Evolutionary conservation across 2,888 invertebrate genomes (phyloP), one percentile per base, ranked within the genome.

Genomic region (Fabriciana adippe): DNA sequence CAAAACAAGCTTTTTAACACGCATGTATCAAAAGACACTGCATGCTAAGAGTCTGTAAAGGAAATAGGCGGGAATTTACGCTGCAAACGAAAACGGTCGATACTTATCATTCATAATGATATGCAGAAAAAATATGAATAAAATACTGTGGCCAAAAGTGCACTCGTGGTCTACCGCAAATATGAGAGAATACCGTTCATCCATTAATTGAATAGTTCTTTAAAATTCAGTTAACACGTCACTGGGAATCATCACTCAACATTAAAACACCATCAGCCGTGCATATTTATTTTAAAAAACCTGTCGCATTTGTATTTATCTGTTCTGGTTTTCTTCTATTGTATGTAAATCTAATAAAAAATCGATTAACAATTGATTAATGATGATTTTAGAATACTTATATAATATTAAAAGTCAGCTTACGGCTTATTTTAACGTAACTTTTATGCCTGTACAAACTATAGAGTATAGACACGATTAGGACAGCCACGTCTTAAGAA

Each of bases 31-130:
- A 59, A 59, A 45, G 51, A 47, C 53, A 66, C 21, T 16, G 65
- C 26, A 26, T 26, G 26, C 54, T 31, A 54, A 54, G 54, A 31
- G 53, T 48, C 47, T 41, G 35, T 61, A 61, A 61, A 51, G 51
- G 18, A 51, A 61, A 61, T 51, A 35, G 41, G 35, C 41, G 61
- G 61, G 61, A 61, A 53, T 53, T 16, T 61, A 50, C 61, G 41
- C 18, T 31, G 18, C 48, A 8, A 1, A 41, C 8, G 26, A 35
- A 41, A 51, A 41, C 35, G 35, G 16, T 61, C 61, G 61, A 41
- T 61, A 51, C 18, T 50, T 50, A 50, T 50, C 61, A 61, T 61
- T 61, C 31, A 61, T 60, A 61, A 50, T 48, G 61, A 16, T 35
- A 16, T 18, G 16, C 14, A 51, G 35, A 35, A 61, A 41, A 61